Base-by-base conservation (phyloP, 2,113 vertebrate species). In the Okapia johnstoni region DNA sequence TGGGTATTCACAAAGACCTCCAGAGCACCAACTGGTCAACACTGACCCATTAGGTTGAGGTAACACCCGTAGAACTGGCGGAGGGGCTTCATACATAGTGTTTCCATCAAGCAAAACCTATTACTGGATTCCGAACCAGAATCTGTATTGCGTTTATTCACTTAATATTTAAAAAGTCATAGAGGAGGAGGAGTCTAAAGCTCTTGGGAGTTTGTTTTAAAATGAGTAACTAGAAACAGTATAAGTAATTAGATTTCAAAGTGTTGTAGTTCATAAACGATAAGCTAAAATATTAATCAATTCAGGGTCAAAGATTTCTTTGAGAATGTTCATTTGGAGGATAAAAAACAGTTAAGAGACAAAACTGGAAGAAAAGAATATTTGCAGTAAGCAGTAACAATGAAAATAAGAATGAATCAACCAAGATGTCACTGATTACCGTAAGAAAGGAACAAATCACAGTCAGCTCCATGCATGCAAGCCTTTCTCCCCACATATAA, bases 351-450 rank as follows among this genome's bases (percentile, higher is more conserved):
- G 19, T 25, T 73, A 76, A 66, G 73, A 92, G 16, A 85, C 6
- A 50, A 87, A 95, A 84, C 73, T 23, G 8, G 14, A 55, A 66
- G n/a, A 84, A 89, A 94, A 96, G 10, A 93, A 66, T 81, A 76
- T 61, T 92, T 1, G 40, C 57, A 73, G 28, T 79, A 60, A 93
- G n/a, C 54, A 83, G 54, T 58, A 83, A 61, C 10, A 16, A 81
- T 33, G 36, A 57, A 81, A 83, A 48, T 46, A 94, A 61, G 36
- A 93, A 79, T 6, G 36, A 58, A 28, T 83, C 92, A 90, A 33
- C 48, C 48, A 63, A 76, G n/a, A 89, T 83, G 46, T 70, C 61
- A 43, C 63, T n/a, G 63, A 61, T 92, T 11, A 55, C 33, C 87
- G 6, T 85, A 36, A 91, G 85, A 93, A 90, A 85, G 17, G 16